Percentiles rank a stretch among this genome's conserved stretches.
phyloP scores from a whole-genome alignment of 1,140 invertebrate species.

The Chlorops oryzae region DNA sequence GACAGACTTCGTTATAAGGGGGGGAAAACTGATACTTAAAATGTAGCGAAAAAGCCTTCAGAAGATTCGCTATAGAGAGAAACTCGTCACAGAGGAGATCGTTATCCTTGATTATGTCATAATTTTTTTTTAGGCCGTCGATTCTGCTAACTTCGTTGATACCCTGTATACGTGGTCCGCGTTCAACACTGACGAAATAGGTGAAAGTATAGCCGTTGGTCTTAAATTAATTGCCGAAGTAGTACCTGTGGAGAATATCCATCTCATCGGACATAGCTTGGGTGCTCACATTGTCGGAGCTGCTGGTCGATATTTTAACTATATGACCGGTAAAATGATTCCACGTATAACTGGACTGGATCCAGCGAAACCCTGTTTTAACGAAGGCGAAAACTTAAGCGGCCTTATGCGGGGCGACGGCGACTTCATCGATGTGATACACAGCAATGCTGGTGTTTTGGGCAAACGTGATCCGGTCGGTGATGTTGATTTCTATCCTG shows the following conservation, averaged over 20 bases:
- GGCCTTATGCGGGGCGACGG: constrained; percentile 53
- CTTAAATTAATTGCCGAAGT: constrained; percentile 25
- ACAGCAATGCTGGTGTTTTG: constrained; percentile 66
- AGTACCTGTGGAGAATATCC: constrained; percentile 34
- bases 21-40: no score
- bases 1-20: no score
- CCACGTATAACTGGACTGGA: constrained; percentile 62
- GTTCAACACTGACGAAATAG: constrained; percentile 39
- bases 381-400: constrained; percentile 43
- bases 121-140: constrained; percentile 28
- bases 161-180: constrained; percentile 45
- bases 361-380: constrained; percentile 64
- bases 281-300: constrained; percentile 53
- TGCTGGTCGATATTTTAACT: constrained; percentile 47
- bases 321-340: constrained; percentile 35
- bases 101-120: neutral
- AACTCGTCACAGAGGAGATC: no score
- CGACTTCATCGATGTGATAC: constrained; percentile 62
- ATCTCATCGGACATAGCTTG: constrained; percentile 46
- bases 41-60: no score
- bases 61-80: no score
- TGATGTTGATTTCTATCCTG: constrained; percentile 70
- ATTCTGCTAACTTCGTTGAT: constrained; percentile 38
- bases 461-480: constrained; percentile 49
- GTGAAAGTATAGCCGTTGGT: constrained; percentile 30